phyloP scores from a whole-genome alignment of 2,888 invertebrate species.

The Eupeodes luniger region DNA sequence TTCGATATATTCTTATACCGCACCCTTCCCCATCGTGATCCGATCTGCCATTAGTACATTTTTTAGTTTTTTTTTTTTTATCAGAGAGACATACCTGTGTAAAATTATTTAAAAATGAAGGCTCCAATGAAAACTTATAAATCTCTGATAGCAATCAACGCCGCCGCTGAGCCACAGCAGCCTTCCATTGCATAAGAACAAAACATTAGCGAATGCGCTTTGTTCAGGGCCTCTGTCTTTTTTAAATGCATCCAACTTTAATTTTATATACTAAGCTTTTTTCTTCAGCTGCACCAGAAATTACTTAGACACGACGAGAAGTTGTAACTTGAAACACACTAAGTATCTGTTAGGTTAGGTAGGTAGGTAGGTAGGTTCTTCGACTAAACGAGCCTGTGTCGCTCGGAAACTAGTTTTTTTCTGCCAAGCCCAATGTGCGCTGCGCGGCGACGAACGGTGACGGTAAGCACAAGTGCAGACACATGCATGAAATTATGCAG shows the following conservation, averaged over 20 bases:
- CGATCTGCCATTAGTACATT: constrained; percentile 20
- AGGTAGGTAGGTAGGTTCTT: constrained; percentile 4
- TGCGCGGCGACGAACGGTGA: no score
- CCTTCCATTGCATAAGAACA: constrained; percentile 63
- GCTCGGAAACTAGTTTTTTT: constrained; percentile 72
- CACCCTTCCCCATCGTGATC: background rate
- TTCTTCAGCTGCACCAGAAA: constrained; percentile 40
- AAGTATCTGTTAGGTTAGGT: constrained; percentile 50
- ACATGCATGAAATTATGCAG: constrained; percentile 45
- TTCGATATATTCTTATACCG: constrained; percentile 31
- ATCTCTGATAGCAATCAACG: constrained; percentile 50
- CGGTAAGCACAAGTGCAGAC: constrained; percentile 61
- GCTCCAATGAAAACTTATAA: constrained; percentile 46
- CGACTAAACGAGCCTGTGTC: constrained; percentile 51
- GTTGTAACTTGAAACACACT: constrained; percentile 46
- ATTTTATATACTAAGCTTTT: constrained; percentile 43
- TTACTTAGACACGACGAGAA: constrained; percentile 50
- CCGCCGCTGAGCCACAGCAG: no score
- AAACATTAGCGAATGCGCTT: constrained; percentile 50
- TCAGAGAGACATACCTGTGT: background rate
- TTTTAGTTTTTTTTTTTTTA: constrained; percentile 1
- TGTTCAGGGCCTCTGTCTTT: constrained; percentile 57
- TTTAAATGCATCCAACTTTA: constrained; percentile 40
- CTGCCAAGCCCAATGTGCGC: constrained; percentile 58
- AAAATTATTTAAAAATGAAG: constrained; percentile 18